Percentiles rank a stretch among this genome's conserved stretches.
Conservation (phyloP, 92 coral and sea anemone species). For the Heliopora coerulea region DNA sequence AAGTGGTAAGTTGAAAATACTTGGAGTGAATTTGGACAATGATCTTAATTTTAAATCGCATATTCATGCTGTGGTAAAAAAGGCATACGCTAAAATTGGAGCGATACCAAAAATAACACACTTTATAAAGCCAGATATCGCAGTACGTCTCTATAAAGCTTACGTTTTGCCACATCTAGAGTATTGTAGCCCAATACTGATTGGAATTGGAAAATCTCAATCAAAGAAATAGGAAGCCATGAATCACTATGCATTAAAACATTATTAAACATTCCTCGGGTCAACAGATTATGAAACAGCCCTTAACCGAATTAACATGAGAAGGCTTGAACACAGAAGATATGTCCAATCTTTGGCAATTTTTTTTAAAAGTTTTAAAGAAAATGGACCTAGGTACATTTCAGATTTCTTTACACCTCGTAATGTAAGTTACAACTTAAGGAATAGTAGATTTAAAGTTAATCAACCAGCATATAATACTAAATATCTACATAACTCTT, state of each 20-base stretch:
- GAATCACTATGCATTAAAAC: not conserved
- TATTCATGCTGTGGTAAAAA: not conserved
- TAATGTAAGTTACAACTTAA: not conserved
- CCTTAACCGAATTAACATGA: not conserved
- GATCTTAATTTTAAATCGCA: not conserved
- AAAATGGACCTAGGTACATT: not conserved
- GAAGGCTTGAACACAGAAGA: not conserved
- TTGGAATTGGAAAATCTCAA: constrained; percentile 9
- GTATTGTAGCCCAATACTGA: not conserved
- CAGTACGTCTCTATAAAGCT: not conserved
- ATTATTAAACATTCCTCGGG: too few relatives aligned
- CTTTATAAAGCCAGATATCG: too few relatives aligned
- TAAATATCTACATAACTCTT: not conserved
- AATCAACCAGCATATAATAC: too few relatives aligned
- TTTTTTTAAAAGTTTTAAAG: not conserved
- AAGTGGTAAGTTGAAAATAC: not conserved
- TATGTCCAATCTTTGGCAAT: not conserved
- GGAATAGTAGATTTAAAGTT: too few relatives aligned
- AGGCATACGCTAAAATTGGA: constrained; percentile 14
- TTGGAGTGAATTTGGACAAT: not conserved
- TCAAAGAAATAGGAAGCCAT: not conserved
- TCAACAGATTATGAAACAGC: not conserved
- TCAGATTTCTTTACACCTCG: not conserved
- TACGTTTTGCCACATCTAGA: not conserved
- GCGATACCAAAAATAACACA: not conserved